Percentiles rank a stretch among this genome's conserved stretches.
phyloP scores from a whole-genome alignment of 2,888 invertebrate species.

The Rapana venosa region DNA sequence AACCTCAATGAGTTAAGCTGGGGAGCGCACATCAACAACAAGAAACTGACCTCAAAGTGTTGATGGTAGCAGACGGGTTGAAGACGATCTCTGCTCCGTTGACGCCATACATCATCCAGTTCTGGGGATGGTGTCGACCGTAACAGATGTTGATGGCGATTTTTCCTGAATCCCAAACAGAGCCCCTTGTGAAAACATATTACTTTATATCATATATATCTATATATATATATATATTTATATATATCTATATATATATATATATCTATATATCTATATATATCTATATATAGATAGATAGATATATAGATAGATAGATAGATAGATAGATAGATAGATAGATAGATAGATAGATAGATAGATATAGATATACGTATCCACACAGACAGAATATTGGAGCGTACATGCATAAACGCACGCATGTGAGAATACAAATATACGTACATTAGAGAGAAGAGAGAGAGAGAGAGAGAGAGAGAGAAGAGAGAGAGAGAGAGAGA shows the following conservation, averaged over 20 bases:
- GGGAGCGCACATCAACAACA: not conserved
- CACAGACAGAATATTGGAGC: not conserved
- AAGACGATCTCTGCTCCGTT: constrained; percentile 99
- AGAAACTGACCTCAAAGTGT: constrained; percentile 81
- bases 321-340: not conserved
- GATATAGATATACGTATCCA: not conserved
- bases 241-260: too few species aligned
- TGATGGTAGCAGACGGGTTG: constrained; percentile 96
- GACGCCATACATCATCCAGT: constrained; percentile 98
- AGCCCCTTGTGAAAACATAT: not conserved
- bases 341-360: not conserved
- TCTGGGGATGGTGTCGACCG: constrained; percentile 97
- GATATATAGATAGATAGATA: not conserved
- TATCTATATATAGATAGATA: too few species aligned
- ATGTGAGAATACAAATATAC: too few species aligned
- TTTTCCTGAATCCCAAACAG: constrained; percentile 79
- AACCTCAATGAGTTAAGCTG: not conserved
- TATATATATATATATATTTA: too few species aligned
- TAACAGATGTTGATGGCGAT: constrained; percentile 98
- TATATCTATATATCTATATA: too few species aligned
- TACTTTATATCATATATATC: not conserved
- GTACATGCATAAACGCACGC: too few species aligned
- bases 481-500: too few species aligned
- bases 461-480: too few species aligned
- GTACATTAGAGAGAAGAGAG: too few species aligned